These are phyloP conservation scores for Nemotelus pantherinus DNA, from an alignment of 2,888 invertebrate species.

Conservation along the genomic window DNA sequence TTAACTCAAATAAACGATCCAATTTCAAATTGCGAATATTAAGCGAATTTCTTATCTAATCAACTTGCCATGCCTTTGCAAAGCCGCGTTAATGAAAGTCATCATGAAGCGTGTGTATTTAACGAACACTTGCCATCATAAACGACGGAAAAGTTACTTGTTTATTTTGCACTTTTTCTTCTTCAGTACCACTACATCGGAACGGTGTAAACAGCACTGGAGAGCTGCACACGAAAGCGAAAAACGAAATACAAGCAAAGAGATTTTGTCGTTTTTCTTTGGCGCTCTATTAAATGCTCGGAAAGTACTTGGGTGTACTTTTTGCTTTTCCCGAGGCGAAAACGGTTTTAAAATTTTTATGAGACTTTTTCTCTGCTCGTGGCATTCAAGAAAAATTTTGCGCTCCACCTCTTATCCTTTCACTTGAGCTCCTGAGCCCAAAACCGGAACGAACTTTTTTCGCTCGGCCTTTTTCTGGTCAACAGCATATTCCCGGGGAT, in stretches of 20 bases:
- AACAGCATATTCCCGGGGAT: no score
- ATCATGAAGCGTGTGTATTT: neutral
- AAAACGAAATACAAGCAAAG: neutral
- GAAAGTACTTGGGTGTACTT: constrained; percentile 3
- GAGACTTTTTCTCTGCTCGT: neutral
- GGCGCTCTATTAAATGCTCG: neutral
- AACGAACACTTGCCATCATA: no score
- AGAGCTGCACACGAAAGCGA: neutral
- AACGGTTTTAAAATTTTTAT: constrained; percentile 1
- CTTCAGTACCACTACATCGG: no score
- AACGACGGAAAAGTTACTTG: no score
- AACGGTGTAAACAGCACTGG: no score
- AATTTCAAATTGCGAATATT: constrained; percentile 5
- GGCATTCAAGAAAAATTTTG: neutral
- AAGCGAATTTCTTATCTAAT: neutral
- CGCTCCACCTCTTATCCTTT: no score
- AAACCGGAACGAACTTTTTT: no score
- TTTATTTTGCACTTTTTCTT: no score
- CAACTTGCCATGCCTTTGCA: neutral
- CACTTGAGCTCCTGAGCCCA: no score
- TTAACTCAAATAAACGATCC: neutral
- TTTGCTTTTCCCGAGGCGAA: neutral
- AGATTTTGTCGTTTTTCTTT: neutral
- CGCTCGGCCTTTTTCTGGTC: no score
- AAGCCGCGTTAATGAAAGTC: neutral